Evolutionary conservation across 2,888 invertebrate species (phyloP).

Genomic region (Anarsia innoxiella): DNA sequence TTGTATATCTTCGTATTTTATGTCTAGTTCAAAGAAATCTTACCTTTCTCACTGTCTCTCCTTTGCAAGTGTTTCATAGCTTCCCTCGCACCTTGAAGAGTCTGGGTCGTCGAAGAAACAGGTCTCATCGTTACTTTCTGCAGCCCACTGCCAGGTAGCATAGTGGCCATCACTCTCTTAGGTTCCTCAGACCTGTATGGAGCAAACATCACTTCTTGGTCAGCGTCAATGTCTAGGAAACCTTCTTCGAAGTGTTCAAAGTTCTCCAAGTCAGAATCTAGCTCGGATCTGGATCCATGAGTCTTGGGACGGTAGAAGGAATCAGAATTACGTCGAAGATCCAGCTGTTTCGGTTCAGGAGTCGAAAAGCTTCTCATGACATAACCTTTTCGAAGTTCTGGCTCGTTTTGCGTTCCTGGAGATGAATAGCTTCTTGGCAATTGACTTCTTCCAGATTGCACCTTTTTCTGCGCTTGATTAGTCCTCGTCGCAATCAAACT

Average conservation of each 20-base stretch:
- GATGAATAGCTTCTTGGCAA: constrained; percentile 63
- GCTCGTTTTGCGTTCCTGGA: constrained; percentile 47
- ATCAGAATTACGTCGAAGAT: constrained; percentile 50
- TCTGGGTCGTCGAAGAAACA: constrained; percentile 40
- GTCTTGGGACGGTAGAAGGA: constrained; percentile 49
- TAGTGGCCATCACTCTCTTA: constrained; percentile 49
- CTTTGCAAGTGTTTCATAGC: constrained; percentile 43
- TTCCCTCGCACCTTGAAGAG: constrained; percentile 39
- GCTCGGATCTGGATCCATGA: constrained; percentile 52
- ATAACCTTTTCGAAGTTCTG: constrained; percentile 37
- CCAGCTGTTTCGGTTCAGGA: constrained; percentile 52
- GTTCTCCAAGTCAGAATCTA: constrained; percentile 61
- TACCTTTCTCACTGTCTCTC: constrained; percentile 50
- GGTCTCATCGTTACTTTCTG: constrained; percentile 57
- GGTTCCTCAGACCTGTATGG: constrained; percentile 51
- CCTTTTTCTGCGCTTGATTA: constrained; percentile 53
- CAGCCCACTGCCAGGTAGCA: constrained; percentile 63
- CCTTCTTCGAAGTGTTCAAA: constrained; percentile 62
- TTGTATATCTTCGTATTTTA: neutral
- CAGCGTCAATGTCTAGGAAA: constrained; percentile 62
- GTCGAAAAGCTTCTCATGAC: constrained; percentile 60
- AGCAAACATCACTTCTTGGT: constrained; percentile 46
- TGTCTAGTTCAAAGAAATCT: too few species aligned
- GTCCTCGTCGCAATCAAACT: constrained; percentile 58
- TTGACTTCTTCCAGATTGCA: constrained; percentile 41